These are phyloP conservation scores for Echinometra lucunter DNA, from an alignment of 53 echinoderm and acorn worm species.

Conservation along the genomic window DNA sequence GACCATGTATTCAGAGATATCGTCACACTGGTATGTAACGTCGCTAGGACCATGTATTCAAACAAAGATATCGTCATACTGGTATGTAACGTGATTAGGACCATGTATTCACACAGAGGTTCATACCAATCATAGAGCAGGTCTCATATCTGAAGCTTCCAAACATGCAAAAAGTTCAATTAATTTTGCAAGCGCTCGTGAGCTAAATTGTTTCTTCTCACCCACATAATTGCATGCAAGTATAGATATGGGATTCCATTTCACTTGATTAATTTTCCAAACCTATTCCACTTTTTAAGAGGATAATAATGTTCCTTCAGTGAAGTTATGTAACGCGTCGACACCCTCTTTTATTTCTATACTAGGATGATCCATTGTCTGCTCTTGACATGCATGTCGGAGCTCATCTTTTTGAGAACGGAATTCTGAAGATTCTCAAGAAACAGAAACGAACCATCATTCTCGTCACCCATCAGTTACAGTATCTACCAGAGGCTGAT, in stretches of 20 bases:
- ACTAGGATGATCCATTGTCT: slow-evolving; percentile 84
- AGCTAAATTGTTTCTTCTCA: no score
- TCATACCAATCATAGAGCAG: no score
- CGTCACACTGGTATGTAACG: no score
- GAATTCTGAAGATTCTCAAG: slow-evolving; percentile 77
- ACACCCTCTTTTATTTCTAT: background rate
- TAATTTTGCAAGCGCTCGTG: no score
- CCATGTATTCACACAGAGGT: no score
- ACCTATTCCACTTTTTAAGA: no score
- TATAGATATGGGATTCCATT: background rate
- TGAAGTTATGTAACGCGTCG: background rate
- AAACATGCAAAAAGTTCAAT: no score
- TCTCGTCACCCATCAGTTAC: slow-evolving; percentile 88
- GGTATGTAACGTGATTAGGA: no score
- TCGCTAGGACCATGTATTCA: no score
- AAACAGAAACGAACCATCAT: slow-evolving; percentile 82
- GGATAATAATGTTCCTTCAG: background rate
- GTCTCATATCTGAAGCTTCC: no score
- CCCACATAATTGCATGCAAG: background rate
- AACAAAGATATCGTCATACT: no score
- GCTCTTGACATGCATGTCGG: slow-evolving; percentile 89
- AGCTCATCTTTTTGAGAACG: slow-evolving; percentile 81
- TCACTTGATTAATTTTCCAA: background rate
- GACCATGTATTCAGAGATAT: no score
- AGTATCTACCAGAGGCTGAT: slow-evolving; percentile 84